Evolutionary conservation across 2,797 vertebrate genomes (phyloP), one percentile per base, ranked within the genome.

Genomic region (Urocyon cinereoargenteus): DNA sequence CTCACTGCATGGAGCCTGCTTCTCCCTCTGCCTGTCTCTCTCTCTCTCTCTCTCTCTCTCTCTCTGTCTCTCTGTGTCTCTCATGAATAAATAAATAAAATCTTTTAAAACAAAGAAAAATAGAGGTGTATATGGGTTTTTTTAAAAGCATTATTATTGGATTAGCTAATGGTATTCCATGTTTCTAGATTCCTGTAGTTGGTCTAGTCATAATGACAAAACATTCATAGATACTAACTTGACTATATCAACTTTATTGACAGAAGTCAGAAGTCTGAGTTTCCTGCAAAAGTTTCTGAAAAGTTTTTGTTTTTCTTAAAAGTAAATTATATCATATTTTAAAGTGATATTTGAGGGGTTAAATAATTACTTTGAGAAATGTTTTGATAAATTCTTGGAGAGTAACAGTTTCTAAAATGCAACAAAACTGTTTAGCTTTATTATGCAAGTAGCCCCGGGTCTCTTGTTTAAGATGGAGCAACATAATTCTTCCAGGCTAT

Each of bases 221-320:
- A 16, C 31, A 9, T 78, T 86, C 55, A 85, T 3, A 87, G 68
- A 24, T 91, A 28, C 1, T 68, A 68, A 68, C 75, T 81, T 66
- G 26, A 59, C 13, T 81, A 22, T 66, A 77, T 66, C 81, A 55
- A 82, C 53, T 21, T 77, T 73, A 75, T 31, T 81, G 51, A 82
- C 16, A 89, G 28, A 75, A 78, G 12, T 90, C 61, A 97, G 45
- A 97, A 64, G 53, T 94, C 31, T 86, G 55, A 19, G 28, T 68
- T 49, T 73, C 6, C 51, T 97, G 73, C 94, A 91, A 81, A 84
- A 87, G 36, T 91, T 79, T 92, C 40, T 87, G 19, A 96, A 87
- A 90, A 62, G 9, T 31, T 86, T 75, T 21, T 55, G 77, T 22
- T 78, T 78, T 55, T 78, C 51, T 55, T 28, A 34, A 55, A 53